Percentiles rank a stretch among this genome's conserved stretches.
phyloP scores from a whole-genome alignment of 2,797 vertebrate genomes.

The Bradypodion pumilum region DNA sequence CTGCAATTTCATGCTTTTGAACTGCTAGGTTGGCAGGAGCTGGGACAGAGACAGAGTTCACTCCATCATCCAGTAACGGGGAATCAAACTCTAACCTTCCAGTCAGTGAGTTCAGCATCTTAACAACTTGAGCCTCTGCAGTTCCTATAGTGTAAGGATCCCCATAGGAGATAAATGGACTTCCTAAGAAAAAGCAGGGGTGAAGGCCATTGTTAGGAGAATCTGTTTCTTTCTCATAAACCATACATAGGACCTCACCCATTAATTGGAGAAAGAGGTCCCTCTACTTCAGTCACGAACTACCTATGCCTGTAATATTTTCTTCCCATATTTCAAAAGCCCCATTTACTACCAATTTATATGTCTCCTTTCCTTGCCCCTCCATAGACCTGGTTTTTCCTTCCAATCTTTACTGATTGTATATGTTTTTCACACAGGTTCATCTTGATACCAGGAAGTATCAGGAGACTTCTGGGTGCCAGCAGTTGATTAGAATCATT shows the following conservation, averaged over 20 bases:
- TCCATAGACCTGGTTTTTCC: neutral
- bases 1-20: too few species aligned
- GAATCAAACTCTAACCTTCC: too few species aligned
- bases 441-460: neutral
- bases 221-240: too few species aligned
- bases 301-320: too few species aligned
- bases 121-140: too few species aligned
- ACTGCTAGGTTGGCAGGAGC: too few species aligned
- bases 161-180: neutral
- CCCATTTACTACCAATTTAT: neutral
- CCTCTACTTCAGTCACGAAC: too few species aligned
- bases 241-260: neutral
- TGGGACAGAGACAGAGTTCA: too few species aligned
- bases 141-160: too few species aligned
- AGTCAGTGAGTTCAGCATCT: too few species aligned
- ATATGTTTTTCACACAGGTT: neutral
- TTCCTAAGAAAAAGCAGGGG: neutral
- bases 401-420: neutral
- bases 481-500: slow-evolving; percentile 10
- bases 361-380: neutral
- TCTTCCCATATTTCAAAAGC: neutral
- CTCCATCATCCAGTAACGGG: too few species aligned
- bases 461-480: neutral
- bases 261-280: neutral
- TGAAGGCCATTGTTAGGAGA: neutral